Evolutionary conservation across 2,797 vertebrate species (phyloP).

Genomic region (Prunella strophiata): DNA sequence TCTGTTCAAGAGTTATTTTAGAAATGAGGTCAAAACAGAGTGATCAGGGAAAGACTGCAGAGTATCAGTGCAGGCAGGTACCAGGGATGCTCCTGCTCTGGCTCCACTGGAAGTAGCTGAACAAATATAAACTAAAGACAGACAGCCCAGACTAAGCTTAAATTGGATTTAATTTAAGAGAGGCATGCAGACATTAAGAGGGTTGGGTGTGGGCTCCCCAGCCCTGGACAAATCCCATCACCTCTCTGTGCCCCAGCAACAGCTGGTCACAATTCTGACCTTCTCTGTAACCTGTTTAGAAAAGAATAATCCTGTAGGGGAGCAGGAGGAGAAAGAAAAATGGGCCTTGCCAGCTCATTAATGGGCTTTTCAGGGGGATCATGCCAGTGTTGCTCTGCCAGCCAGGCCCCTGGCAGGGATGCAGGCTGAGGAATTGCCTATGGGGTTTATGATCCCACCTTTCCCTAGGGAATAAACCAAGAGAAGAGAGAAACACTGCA

Average conservation of each 20-base stretch:
- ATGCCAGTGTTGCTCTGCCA: rapidly evolving
- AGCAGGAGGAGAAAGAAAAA: not conserved
- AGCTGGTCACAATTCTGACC: not conserved
- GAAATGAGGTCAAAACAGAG: not conserved
- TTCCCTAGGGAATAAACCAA: not conserved
- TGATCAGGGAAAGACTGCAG: not conserved
- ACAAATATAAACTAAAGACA: not conserved
- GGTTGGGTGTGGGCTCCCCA: not conserved
- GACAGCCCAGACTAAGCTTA: not conserved
- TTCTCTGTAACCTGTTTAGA: not conserved
- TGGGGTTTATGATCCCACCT: not conserved
- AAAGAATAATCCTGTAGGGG: not conserved
- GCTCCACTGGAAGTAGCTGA: not conserved
- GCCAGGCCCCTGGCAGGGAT: not conserved
- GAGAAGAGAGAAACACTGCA: not conserved
- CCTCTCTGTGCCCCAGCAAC: not conserved
- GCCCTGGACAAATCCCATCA: not conserved
- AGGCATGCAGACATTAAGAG: not conserved
- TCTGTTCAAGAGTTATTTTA: not conserved
- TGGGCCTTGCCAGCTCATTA: not conserved
- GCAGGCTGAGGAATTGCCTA: not conserved
- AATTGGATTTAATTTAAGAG: not conserved
- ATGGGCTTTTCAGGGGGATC: not conserved
- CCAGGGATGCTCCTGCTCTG: not conserved
- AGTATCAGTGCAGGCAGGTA: not conserved